Percentiles rank a stretch among this genome's conserved stretches.
Evolutionary conservation across 2,113 vertebrate species (phyloP).

Genomic region (Engystomops pustulosus): DNA sequence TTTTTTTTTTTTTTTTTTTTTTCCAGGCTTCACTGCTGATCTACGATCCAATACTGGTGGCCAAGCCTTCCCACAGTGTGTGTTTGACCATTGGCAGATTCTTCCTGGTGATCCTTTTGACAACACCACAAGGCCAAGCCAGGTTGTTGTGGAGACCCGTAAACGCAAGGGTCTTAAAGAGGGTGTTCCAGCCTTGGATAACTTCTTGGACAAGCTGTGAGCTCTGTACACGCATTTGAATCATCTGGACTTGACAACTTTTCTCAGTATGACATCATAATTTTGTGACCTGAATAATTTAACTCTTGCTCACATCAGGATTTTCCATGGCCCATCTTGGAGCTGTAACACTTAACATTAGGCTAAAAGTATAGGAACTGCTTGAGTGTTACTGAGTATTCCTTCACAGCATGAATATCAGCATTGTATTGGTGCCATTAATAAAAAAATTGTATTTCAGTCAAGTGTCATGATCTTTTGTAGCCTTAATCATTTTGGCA

Average conservation of each 20-base stretch:
- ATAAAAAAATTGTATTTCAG: constrained; percentile 60
- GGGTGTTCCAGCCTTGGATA: constrained; percentile 88
- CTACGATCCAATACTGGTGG: constrained; percentile 91
- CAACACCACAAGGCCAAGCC: constrained; percentile 70
- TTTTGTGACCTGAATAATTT: background rate
- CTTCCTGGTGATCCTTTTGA: constrained; percentile 88
- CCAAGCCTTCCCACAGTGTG: constrained; percentile 95
- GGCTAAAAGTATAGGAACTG: constrained; percentile 35
- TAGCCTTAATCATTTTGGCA: too few relatives aligned
- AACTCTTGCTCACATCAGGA: background rate
- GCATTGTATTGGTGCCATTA: constrained; percentile 74
- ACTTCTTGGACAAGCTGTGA: constrained; percentile 95
- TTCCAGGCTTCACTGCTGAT: constrained; percentile 91
- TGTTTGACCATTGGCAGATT: constrained; percentile 97
- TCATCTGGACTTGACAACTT: constrained; percentile 12
- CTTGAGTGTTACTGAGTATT: constrained; percentile 28
- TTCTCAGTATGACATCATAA: background rate
- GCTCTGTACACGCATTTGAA: background rate
- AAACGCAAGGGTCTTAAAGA: constrained; percentile 96
- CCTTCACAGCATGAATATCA: constrained; percentile 65
- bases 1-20: accelerated
- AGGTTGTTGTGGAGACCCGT: constrained; percentile 84
- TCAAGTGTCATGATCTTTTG: background rate
- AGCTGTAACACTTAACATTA: background rate
- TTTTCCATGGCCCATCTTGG: background rate